These are phyloP conservation scores for Sialia sialis DNA, from an alignment of 2,113 vertebrate species.

Conservation along the genomic window DNA sequence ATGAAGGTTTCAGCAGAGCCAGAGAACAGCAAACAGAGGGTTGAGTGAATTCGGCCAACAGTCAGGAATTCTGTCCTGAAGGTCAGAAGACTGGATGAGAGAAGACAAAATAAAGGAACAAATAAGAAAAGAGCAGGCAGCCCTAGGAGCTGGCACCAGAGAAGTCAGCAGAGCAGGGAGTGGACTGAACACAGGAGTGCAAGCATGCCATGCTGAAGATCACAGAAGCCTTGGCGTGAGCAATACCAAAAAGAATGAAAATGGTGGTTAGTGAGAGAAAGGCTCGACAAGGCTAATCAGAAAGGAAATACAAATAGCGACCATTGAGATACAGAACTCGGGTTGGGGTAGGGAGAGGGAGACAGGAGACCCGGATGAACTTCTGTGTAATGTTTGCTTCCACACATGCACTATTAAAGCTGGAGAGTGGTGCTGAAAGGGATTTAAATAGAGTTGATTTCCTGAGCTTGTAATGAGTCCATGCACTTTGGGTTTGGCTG, in stretches of 20 bases:
- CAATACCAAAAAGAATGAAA: background rate
- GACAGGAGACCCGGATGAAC: background rate
- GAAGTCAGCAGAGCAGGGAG: background rate
- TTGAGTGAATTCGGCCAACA: background rate
- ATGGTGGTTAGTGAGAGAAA: background rate
- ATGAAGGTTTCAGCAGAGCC: fast-evolving
- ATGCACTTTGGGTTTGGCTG: slow-evolving; percentile 53
- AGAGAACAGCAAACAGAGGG: background rate
- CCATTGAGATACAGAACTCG: background rate
- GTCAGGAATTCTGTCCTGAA: background rate
- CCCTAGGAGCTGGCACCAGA: background rate
- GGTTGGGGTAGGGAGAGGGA: background rate
- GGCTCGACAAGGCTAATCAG: background rate
- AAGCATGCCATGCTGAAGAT: fast-evolving
- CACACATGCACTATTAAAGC: background rate
- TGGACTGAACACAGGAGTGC: background rate
- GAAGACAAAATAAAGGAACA: background rate
- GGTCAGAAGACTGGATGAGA: background rate
- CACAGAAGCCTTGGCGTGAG: background rate
- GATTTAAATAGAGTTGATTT: slow-evolving; percentile 56
- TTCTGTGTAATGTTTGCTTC: slow-evolving; percentile 18
- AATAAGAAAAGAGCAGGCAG: background rate
- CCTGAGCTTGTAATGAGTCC: slow-evolving; percentile 51
- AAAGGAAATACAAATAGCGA: background rate
- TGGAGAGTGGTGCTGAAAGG: slow-evolving; percentile 43